These are phyloP conservation scores for Sitophilus oryzae DNA, from an alignment of 1,140 invertebrate genomes.

Conservation along the genomic window DNA sequence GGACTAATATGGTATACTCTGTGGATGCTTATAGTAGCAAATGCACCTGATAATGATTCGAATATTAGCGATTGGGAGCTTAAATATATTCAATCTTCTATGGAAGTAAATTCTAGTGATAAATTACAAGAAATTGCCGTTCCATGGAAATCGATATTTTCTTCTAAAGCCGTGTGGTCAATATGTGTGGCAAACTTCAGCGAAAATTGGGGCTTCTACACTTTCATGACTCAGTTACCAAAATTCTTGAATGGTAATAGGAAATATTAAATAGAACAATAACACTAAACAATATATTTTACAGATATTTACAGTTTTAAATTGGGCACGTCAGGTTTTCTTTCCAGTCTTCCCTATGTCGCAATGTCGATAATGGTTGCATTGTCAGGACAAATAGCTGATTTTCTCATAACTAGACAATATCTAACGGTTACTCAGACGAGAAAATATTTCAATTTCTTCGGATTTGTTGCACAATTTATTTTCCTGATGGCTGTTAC, in stretches of 20 bases:
- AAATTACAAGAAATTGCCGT: slow-evolving; percentile 38
- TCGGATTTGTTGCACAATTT: slow-evolving; percentile 74
- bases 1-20: slow-evolving; percentile 64
- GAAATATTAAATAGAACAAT: too few species aligned
- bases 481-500: slow-evolving; percentile 78
- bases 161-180: slow-evolving; percentile 72
- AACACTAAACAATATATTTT: too few species aligned
- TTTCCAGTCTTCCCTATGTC: slow-evolving; percentile 80
- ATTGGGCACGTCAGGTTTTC: slow-evolving; percentile 68
- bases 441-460: slow-evolving; percentile 67
- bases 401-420: slow-evolving; percentile 60
- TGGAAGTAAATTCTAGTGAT: slow-evolving; percentile 32
- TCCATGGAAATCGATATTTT: slow-evolving; percentile 71
- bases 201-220: slow-evolving; percentile 90
- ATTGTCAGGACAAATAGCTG: slow-evolving; percentile 72
- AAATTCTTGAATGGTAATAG: slow-evolving; percentile 80
- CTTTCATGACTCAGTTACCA: slow-evolving; percentile 81
- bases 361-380: slow-evolving; percentile 77
- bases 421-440: slow-evolving; percentile 68
- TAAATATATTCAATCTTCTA: slow-evolving; percentile 59
- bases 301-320: slow-evolving; percentile 67
- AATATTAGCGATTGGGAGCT: slow-evolving; percentile 68
- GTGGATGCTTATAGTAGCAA: slow-evolving; percentile 67
- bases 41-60: slow-evolving; percentile 70
- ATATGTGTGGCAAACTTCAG: slow-evolving; percentile 72